These are phyloP conservation scores for Tetragonula clypearis DNA, from an alignment of 1,140 invertebrate species.

Conservation along the genomic window DNA sequence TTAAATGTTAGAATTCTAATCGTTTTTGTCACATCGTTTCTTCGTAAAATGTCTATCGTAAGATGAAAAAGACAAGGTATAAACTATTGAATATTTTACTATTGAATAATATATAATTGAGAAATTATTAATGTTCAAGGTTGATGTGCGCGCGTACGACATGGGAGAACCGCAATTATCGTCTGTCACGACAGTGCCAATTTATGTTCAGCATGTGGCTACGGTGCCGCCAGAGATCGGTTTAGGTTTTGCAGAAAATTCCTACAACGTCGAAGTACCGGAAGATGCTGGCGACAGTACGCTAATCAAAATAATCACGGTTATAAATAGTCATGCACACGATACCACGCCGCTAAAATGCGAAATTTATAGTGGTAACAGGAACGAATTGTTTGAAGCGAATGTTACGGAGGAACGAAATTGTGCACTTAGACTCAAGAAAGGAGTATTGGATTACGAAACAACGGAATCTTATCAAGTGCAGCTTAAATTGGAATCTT, in stretches of 20 bases:
- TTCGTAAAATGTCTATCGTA: neutral
- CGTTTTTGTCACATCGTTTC: neutral
- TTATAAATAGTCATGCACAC: constrained; percentile 87
- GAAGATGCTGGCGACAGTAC: constrained; percentile 88
- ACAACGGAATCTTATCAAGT: constrained; percentile 87
- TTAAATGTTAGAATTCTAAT: neutral
- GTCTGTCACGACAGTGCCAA: constrained; percentile 89
- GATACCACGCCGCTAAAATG: constrained; percentile 88
- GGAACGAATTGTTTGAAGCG: constrained; percentile 87
- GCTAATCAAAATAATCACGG: constrained; percentile 87
- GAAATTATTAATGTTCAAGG: constrained; percentile 78
- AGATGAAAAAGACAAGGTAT: neutral
- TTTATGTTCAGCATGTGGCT: constrained; percentile 91
- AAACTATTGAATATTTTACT: no score
- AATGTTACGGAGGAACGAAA: constrained; percentile 89
- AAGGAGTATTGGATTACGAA: constrained; percentile 89
- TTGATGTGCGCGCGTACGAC: constrained; percentile 93
- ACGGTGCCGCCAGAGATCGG: constrained; percentile 86
- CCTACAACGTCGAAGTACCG: constrained; percentile 90
- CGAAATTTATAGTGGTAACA: constrained; percentile 87
- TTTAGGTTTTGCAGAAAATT: constrained; percentile 91
- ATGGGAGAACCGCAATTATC: constrained; percentile 92
- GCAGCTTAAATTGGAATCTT: constrained; percentile 89
- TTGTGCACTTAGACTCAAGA: constrained; percentile 88
- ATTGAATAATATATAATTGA: no score